Conservation (phyloP, 2,113 vertebrate genomes). For the Hoplias malabaricus region DNA sequence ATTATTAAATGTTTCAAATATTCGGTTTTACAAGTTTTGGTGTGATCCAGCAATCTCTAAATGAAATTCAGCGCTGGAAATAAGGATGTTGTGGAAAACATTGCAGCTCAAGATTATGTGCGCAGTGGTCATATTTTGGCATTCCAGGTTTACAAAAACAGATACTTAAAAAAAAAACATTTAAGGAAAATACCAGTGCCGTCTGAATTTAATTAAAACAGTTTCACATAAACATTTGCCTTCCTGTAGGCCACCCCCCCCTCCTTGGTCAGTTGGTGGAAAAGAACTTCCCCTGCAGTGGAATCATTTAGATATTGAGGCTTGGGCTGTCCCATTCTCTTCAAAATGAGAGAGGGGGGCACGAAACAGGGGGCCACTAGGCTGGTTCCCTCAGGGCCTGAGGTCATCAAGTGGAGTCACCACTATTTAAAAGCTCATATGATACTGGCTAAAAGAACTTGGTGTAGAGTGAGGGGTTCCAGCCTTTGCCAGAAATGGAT, state of each 20-base stretch:
- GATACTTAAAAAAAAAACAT: too few relatives aligned
- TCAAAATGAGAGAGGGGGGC: slow-evolving; percentile 1
- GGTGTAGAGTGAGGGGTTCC: slow-evolving; percentile 54
- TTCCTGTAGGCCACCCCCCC: slow-evolving; percentile 65
- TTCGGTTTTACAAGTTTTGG: neutral
- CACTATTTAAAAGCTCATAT: slow-evolving; percentile 57
- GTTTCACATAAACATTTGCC: slow-evolving; percentile 73
- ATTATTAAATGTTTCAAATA: neutral
- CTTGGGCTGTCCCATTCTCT: slow-evolving; percentile 32
- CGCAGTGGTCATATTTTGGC: slow-evolving; percentile 53
- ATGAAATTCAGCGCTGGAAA: neutral
- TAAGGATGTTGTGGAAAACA: neutral
- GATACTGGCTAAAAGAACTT: slow-evolving; percentile 47
- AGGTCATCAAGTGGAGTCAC: slow-evolving; percentile 47
- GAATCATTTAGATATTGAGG: slow-evolving; percentile 49
- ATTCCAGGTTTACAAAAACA: slow-evolving; percentile 65
- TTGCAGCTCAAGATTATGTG: neutral
- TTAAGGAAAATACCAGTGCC: slow-evolving; percentile 70
- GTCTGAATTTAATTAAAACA: slow-evolving; percentile 75
- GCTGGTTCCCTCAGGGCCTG: slow-evolving; percentile 43
- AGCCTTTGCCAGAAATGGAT: slow-evolving; percentile 22
- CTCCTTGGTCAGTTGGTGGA: slow-evolving; percentile 40
- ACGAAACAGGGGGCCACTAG: slow-evolving; percentile 38
- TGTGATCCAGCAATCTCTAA: neutral
- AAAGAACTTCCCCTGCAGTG: slow-evolving; percentile 6